These are phyloP conservation scores for Sturnira hondurensis DNA, from an alignment of 2,113 vertebrate species.

Conservation along the genomic window DNA sequence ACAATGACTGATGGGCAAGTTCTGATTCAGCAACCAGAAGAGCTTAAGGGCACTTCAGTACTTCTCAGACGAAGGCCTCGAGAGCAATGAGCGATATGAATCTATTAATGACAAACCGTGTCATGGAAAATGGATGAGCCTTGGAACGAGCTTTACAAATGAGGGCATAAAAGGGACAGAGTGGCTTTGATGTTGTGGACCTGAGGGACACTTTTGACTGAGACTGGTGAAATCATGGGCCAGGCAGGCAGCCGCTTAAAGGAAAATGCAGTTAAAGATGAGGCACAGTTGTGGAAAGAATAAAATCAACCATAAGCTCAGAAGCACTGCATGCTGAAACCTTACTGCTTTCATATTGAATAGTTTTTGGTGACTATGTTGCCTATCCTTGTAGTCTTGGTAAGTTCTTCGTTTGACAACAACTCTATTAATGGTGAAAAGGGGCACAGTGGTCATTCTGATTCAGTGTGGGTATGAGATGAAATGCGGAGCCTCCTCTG, in stretches of 20 bases:
- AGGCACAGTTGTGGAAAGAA: neutral
- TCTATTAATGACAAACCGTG: neutral
- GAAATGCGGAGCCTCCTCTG: neutral
- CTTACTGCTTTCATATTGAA: neutral
- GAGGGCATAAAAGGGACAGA: slow-evolving; percentile 30
- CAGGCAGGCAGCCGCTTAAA: neutral
- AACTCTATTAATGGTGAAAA: neutral
- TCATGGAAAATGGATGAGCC: slow-evolving; percentile 25
- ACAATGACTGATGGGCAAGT: neutral
- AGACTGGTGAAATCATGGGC: neutral
- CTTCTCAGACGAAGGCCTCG: neutral
- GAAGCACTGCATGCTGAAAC: neutral
- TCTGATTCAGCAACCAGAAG: neutral
- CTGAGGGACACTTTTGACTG: neutral
- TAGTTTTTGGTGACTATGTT: neutral
- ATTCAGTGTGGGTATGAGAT: neutral
- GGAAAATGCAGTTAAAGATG: neutral
- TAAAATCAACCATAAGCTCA: neutral
- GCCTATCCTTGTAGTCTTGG: neutral
- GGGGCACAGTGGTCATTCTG: neutral
- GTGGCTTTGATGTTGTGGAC: neutral
- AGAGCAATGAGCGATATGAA: neutral
- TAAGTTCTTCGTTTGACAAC: neutral
- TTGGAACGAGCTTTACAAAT: neutral
- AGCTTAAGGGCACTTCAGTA: neutral